These are phyloP conservation scores for Apodemus speciosus DNA, from an alignment of 2,113 vertebrate genomes.

Conservation along the genomic window DNA sequence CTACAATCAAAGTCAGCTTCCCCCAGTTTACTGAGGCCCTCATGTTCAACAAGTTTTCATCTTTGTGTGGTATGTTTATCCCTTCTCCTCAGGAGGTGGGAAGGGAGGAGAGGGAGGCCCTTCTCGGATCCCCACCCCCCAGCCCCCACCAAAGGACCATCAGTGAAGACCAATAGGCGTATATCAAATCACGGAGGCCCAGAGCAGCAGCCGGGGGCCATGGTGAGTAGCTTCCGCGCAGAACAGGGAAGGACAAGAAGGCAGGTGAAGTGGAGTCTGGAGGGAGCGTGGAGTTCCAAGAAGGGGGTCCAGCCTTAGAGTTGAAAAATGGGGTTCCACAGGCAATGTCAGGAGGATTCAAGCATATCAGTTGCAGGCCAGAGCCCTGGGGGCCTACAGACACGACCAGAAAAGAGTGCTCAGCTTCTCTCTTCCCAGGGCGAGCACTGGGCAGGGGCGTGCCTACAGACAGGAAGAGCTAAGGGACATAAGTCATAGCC, in stretches of 20 bases:
- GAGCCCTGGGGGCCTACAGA: neutral
- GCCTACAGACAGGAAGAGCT: neutral
- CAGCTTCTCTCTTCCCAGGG: neutral
- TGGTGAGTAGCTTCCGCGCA: neutral
- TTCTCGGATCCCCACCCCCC: neutral
- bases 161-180: neutral
- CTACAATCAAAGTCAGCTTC: neutral
- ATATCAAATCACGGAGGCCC: rapidly evolving
- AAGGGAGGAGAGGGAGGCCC: neutral
- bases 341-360: neutral
- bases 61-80: neutral
- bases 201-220: neutral
- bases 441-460: neutral
- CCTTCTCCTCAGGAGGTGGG: neutral
- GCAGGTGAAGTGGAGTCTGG: neutral
- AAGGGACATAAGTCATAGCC: neutral
- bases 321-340: rapidly evolving
- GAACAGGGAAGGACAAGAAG: neutral
- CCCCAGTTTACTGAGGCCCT: neutral
- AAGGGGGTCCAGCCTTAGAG: neutral
- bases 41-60: neutral
- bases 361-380: neutral
- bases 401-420: rapidly evolving
- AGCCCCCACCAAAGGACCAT: neutral
- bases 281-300: neutral